A percentile compares a stretch with the other conserved stretches of the same genome.
Conservation (phyloP, 92 coral and sea anemone genomes). For the Blastomussa wellsi region DNA sequence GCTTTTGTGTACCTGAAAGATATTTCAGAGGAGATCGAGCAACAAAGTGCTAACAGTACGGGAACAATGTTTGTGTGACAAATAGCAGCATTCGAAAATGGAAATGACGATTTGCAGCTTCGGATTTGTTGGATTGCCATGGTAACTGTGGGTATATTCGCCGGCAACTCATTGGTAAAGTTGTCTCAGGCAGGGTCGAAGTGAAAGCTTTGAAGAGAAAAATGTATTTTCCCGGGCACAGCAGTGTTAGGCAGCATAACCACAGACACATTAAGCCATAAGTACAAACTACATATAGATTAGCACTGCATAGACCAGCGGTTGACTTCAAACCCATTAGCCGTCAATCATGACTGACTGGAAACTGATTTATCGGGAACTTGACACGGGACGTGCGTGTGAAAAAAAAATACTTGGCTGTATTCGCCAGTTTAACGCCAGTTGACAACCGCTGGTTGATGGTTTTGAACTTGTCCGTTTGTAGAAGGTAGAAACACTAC, state of each 20-base stretch:
- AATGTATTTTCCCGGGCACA: not conserved
- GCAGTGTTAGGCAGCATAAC: not conserved
- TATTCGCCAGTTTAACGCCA: not conserved
- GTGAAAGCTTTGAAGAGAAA: not conserved
- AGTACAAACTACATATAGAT: not conserved
- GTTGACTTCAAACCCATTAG: not conserved
- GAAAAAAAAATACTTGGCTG: not conserved
- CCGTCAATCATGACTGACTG: not conserved
- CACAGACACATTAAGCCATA: not conserved
- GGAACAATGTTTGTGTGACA: slow-evolving; percentile 6
- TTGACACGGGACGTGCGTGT: too few species aligned
- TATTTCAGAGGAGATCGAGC: slow-evolving; percentile 7
- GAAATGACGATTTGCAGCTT: slow-evolving; percentile 6
- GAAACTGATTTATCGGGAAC: not conserved
- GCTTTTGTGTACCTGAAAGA: not conserved
- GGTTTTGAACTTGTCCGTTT: not conserved
- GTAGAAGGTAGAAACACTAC: not conserved
- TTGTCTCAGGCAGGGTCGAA: not conserved
- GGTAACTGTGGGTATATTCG: not conserved
- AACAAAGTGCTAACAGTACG: not conserved
- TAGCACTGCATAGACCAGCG: not conserved
- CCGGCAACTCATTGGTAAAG: not conserved
- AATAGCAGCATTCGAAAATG: not conserved
- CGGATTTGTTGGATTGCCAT: not conserved
- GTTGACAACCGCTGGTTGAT: not conserved